phyloP scores from a whole-genome alignment of 1,140 invertebrate species.

The Nomia melanderi region DNA sequence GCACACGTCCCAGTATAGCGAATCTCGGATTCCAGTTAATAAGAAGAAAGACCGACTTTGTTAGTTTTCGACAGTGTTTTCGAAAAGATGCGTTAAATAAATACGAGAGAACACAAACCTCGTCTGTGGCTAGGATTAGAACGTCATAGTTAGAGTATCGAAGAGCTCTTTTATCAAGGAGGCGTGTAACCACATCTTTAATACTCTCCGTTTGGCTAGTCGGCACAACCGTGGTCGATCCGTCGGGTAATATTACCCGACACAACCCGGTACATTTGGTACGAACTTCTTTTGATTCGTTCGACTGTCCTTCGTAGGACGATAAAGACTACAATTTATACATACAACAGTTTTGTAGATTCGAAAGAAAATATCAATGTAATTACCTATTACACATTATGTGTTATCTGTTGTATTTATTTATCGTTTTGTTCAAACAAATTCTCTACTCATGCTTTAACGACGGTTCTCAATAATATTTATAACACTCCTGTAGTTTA shows the following conservation, averaged over 20 bases:
- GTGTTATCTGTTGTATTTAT: background rate
- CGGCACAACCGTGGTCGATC: slow-evolving; percentile 94
- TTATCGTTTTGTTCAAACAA: background rate
- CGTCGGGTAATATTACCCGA: slow-evolving; percentile 93
- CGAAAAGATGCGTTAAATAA: slow-evolving; percentile 44
- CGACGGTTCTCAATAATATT: background rate
- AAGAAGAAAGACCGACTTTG: slow-evolving; percentile 11
- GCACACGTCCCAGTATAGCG: background rate
- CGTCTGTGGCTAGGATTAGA: slow-evolving; percentile 81
- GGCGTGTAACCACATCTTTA: slow-evolving; percentile 87
- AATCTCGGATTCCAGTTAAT: background rate
- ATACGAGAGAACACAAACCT: slow-evolving; percentile 75
- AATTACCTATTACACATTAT: slow-evolving; percentile 8
- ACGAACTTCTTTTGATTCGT: slow-evolving; percentile 78
- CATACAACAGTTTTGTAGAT: slow-evolving; percentile 49
- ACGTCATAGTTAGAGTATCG: slow-evolving; percentile 90
- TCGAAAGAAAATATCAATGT: slow-evolving; percentile 11
- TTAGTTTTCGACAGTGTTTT: slow-evolving; percentile 17
- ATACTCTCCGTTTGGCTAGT: slow-evolving; percentile 88
- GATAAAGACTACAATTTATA: slow-evolving; percentile 79
- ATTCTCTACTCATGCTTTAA: slow-evolving; percentile 2
- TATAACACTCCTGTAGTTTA: background rate
- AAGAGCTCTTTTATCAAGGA: slow-evolving; percentile 91
- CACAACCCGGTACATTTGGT: slow-evolving; percentile 84
- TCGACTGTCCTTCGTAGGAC: slow-evolving; percentile 79